phyloP scores from a whole-genome alignment of 1,140 invertebrate genomes.

The Conus betulinus region DNA sequence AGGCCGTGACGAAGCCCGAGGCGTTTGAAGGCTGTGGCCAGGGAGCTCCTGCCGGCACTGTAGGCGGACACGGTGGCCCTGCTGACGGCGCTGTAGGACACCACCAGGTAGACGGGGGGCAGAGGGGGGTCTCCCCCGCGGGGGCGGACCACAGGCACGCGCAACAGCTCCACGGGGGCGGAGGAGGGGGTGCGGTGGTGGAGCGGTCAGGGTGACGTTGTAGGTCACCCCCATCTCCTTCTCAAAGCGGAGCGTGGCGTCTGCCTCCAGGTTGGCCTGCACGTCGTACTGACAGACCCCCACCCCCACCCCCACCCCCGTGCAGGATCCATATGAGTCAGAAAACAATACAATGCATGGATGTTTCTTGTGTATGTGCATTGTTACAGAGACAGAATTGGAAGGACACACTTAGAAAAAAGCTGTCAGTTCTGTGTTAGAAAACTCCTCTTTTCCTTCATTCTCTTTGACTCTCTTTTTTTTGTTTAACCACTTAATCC shows the following conservation, averaged over 20 bases:
- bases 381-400: too few relatives aligned
- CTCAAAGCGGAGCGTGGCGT: slow-evolving; percentile 25
- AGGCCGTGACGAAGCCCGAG: slow-evolving; percentile 8
- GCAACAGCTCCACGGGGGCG: slow-evolving; percentile 11
- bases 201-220: slow-evolving; percentile 9
- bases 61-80: not conserved
- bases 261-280: slow-evolving; percentile 26
- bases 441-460: too few relatives aligned
- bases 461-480: too few relatives aligned
- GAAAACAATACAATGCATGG: not conserved
- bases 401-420: too few relatives aligned
- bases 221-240: slow-evolving; percentile 24
- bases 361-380: not conserved
- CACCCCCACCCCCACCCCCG: too few relatives aligned
- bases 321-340: too few relatives aligned
- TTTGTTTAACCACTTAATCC: too few relatives aligned
- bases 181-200: not conserved
- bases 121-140: slow-evolving; percentile 11
- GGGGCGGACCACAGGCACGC: slow-evolving; percentile 32
- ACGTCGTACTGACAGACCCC: slow-evolving; percentile 28
- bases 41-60: not conserved
- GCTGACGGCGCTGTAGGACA: slow-evolving; percentile 34
- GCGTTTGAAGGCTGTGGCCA: slow-evolving; percentile 18
- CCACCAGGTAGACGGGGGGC: slow-evolving; percentile 40
- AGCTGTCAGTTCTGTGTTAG: too few relatives aligned